phyloP scores from a whole-genome alignment of 2,113 vertebrate genomes.

The Orcinus orca region DNA sequence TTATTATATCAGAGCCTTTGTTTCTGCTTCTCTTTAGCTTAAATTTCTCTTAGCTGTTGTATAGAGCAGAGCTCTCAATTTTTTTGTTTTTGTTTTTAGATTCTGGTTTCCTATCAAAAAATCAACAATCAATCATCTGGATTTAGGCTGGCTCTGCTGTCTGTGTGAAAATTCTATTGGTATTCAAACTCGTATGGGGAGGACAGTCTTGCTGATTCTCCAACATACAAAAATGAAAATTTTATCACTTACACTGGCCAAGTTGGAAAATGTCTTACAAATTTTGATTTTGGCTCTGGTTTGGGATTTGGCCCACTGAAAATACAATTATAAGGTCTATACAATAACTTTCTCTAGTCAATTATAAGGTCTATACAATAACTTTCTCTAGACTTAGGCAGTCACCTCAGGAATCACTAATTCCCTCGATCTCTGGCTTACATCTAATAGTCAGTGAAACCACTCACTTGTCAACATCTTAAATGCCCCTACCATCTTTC shows the following conservation, averaged over 20 bases:
- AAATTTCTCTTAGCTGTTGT: not conserved
- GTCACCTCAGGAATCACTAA: not conserved
- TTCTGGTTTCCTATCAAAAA: not conserved
- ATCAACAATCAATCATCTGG: not conserved
- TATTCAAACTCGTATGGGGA: not conserved
- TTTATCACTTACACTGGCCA: not conserved
- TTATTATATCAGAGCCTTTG: not conserved
- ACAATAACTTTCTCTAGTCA: not conserved
- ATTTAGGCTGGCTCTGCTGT: not conserved
- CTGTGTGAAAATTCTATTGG: constrained; percentile 2
- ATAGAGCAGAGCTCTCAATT: not conserved
- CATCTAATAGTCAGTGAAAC: not conserved
- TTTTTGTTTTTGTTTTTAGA: not conserved
- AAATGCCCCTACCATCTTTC: not conserved
- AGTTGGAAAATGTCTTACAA: not conserved
- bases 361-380: not conserved
- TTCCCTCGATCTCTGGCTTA: not conserved
- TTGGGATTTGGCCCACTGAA: not conserved
- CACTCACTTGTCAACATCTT: not conserved
- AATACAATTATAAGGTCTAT: not conserved
- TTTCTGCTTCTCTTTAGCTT: constrained; percentile 6
- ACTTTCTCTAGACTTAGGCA: not conserved
- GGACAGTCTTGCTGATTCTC: not conserved
- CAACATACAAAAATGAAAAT: not conserved
- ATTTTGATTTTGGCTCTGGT: not conserved